Conservation (phyloP, 2,888 invertebrate genomes). For the Limulus polyphemus region DNA sequence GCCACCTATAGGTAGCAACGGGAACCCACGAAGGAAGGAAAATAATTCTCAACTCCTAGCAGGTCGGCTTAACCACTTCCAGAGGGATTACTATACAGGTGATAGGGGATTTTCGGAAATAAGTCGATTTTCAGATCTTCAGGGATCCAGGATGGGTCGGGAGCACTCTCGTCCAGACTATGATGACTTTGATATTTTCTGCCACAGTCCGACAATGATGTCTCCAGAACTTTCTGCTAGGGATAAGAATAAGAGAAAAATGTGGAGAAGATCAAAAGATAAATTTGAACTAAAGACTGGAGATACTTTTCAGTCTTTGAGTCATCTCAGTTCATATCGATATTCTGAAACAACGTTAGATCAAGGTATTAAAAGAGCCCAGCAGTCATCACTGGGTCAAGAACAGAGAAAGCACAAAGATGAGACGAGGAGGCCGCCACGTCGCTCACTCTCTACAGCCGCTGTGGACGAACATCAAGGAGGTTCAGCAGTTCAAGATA, state of each 20-base stretch:
- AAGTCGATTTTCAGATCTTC: neutral
- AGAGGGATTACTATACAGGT: too few species aligned
- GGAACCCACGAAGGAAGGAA: too few species aligned
- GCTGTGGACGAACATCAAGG: neutral
- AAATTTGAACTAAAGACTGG: neutral
- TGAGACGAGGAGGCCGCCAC: neutral
- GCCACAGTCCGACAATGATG: conserved; percentile 18
- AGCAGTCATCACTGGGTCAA: too few species aligned
- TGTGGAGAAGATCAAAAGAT: neutral
- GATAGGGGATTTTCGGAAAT: too few species aligned
- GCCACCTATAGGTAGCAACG: too few species aligned
- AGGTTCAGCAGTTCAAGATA: neutral
- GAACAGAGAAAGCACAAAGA: neutral
- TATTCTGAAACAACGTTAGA: too few species aligned
- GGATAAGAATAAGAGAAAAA: conserved; percentile 4
- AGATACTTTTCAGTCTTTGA: neutral
- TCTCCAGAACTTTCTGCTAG: conserved; percentile 16
- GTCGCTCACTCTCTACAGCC: neutral
- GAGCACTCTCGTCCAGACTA: neutral
- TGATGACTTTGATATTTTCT: conserved; percentile 10
- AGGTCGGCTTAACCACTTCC: too few species aligned
- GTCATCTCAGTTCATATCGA: neutral
- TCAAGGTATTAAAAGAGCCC: too few species aligned
- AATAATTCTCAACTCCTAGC: too few species aligned
- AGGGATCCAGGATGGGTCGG: neutral